Evolutionary conservation across 2,888 invertebrate genomes (phyloP).

Genomic region (Elgonia sp.): DNA sequence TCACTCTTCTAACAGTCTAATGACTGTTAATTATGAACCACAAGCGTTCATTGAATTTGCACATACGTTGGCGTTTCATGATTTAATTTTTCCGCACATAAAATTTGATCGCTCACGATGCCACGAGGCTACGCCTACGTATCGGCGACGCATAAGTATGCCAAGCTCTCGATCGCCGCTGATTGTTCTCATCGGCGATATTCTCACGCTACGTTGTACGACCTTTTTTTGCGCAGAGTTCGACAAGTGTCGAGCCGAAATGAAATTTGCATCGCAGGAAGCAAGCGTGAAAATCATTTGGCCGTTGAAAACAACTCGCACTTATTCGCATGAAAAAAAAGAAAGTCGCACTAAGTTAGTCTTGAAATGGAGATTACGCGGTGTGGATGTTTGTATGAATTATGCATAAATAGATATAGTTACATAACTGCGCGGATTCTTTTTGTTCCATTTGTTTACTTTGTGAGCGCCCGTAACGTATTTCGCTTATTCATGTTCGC

Average conservation of each 20-base stretch:
- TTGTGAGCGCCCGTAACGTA: not conserved
- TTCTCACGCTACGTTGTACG: slow-evolving; percentile 65
- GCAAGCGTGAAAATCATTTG: slow-evolving; percentile 8
- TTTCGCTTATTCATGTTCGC: slow-evolving; percentile 46
- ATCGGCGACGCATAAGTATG: slow-evolving; percentile 60
- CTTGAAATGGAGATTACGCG: slow-evolving; percentile 28
- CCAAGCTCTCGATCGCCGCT: slow-evolving; percentile 56
- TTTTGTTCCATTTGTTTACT: slow-evolving; percentile 36
- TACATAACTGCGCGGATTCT: slow-evolving; percentile 31
- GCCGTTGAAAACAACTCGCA: slow-evolving; percentile 8
- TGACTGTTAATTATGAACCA: slow-evolving; percentile 45
- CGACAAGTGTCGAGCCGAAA: slow-evolving; percentile 38
- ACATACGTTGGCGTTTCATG: slow-evolving; percentile 55
- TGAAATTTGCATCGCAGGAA: no score
- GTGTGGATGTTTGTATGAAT: slow-evolving; percentile 28
- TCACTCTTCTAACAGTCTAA: slow-evolving; percentile 25
- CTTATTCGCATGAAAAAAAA: slow-evolving; percentile 14
- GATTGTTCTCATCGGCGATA: slow-evolving; percentile 56
- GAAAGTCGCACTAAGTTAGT: slow-evolving; percentile 26
- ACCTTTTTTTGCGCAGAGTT: slow-evolving; percentile 19
- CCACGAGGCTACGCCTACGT: slow-evolving; percentile 64
- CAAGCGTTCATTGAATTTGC: slow-evolving; percentile 50
- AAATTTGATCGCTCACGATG: slow-evolving; percentile 61
- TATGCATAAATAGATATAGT: slow-evolving; percentile 43
- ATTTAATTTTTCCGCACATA: slow-evolving; percentile 71